Percentiles rank a stretch among this genome's conserved stretches.
Conservation (phyloP, 2,797 vertebrate species). For the Myiotriccus ornatus region DNA sequence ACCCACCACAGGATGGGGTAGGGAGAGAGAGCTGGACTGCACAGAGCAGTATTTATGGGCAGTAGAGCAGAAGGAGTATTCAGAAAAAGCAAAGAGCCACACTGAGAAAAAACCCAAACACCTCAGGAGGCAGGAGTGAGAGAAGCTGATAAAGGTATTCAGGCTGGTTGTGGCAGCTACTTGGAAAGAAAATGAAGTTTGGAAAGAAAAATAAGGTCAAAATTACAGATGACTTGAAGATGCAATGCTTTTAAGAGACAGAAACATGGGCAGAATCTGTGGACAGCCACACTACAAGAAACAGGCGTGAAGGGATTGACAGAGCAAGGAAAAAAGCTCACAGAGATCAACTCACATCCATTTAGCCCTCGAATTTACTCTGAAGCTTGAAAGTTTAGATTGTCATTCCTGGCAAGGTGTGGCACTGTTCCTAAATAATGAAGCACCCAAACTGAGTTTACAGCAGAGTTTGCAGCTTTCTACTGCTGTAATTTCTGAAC, state of each 20-base stretch:
- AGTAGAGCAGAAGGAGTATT: neutral
- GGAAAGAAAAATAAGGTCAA: neutral
- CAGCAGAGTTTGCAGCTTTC: neutral
- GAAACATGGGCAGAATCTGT: neutral
- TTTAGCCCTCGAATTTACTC: neutral
- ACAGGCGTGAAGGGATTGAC: neutral
- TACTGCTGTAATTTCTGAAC: neutral
- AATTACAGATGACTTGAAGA: neutral
- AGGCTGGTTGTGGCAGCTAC: neutral
- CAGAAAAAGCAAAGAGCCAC: neutral
- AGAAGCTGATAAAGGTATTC: neutral
- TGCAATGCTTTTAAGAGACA: neutral
- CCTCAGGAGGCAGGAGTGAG: neutral
- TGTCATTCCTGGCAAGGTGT: neutral
- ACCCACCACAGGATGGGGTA: rapidly evolving
- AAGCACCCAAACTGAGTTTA: neutral
- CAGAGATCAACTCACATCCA: neutral
- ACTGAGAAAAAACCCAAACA: neutral
- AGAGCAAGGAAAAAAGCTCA: neutral
- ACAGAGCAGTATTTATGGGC: neutral
- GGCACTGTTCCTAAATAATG: neutral
- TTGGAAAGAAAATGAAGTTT: neutral
- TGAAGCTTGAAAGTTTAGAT: neutral
- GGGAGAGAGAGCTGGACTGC: neutral
- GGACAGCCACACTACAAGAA: neutral